Percentiles rank a stretch among this genome's conserved stretches.
phyloP scores from a whole-genome alignment of 1,140 invertebrate genomes.

The Radopholus similis region DNA sequence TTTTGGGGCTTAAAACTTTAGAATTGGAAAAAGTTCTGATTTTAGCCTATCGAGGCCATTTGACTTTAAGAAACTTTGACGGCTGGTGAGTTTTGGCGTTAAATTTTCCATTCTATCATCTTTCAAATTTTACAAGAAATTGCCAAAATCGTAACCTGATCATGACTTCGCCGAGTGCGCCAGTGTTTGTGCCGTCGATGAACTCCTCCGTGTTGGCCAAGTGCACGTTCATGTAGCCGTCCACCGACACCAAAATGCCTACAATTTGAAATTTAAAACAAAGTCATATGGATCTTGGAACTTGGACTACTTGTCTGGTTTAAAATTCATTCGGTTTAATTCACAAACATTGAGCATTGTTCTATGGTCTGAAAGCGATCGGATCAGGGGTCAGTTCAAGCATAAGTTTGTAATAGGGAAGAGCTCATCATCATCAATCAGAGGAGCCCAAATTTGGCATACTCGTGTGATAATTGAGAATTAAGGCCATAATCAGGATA shows the following conservation, averaged over 20 bases:
- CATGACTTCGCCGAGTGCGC: constrained; percentile 91
- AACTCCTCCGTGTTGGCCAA: constrained; percentile 97
- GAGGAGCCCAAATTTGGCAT: no score
- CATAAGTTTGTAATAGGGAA: no score
- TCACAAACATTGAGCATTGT: no score
- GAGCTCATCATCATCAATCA: no score
- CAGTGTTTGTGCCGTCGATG: constrained; percentile 82
- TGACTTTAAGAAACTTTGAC: neutral
- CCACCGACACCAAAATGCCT: constrained; percentile 83
- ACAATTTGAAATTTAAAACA: constrained; percentile 30
- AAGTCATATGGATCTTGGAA: no score
- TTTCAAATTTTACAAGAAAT: constrained; percentile 2
- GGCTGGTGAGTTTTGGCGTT: neutral
- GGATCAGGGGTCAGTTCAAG: no score
- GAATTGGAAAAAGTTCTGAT: constrained; percentile 2
- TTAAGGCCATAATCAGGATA: no score
- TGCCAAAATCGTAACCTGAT: constrained; percentile 67
- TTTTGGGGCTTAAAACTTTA: neutral
- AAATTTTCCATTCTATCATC: constrained; percentile 6
- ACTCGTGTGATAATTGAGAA: no score
- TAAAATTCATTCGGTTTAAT: no score
- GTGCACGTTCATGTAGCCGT: constrained; percentile 99
- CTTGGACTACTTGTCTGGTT: no score
- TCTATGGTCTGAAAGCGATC: neutral
- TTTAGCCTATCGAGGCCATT: neutral